Evolutionary conservation across 1,140 invertebrate species (phyloP).

Genomic region (Platorchestia sp.): DNA sequence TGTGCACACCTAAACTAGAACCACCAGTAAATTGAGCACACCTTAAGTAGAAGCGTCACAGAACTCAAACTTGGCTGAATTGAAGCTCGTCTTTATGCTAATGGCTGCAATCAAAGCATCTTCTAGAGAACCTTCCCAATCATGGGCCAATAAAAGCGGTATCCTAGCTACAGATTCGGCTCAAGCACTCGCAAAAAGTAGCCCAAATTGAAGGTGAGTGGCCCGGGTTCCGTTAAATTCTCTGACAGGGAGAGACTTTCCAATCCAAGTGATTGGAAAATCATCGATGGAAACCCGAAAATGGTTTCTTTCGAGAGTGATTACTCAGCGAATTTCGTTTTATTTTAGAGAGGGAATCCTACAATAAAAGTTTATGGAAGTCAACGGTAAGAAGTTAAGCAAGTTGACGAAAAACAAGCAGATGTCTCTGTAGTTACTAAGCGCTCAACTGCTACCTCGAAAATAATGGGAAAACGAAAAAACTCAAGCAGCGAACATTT

Average conservation of each 20-base stretch:
- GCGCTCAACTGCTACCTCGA: no score
- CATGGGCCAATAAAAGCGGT: neutral
- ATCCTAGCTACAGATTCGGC: neutral
- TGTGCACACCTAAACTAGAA: no score
- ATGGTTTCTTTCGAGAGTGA: no score
- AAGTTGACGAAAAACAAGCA: no score
- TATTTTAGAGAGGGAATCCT: neutral
- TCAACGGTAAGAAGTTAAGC: no score
- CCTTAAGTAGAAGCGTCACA: neutral
- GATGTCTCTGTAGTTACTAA: no score
- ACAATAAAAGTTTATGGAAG: no score
- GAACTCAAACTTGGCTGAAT: neutral
- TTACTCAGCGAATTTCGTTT: neutral
- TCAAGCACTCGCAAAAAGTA: neutral
- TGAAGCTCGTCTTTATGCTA: conserved; percentile 26
- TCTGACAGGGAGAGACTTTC: neutral
- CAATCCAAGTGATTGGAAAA: neutral
- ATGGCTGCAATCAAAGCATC: conserved; percentile 17
- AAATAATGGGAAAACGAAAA: no score
- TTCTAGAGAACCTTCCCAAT: neutral
- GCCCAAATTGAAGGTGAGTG: neutral
- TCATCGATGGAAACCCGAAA: neutral
- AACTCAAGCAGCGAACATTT: no score
- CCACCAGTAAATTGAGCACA: no score
- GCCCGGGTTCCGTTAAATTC: neutral